A percentile compares a stretch with the other conserved stretches of the same genome.
These are phyloP conservation scores for Brachionus rubens DNA, from an alignment of 1,140 invertebrate species.

Conservation along the genomic window DNA sequence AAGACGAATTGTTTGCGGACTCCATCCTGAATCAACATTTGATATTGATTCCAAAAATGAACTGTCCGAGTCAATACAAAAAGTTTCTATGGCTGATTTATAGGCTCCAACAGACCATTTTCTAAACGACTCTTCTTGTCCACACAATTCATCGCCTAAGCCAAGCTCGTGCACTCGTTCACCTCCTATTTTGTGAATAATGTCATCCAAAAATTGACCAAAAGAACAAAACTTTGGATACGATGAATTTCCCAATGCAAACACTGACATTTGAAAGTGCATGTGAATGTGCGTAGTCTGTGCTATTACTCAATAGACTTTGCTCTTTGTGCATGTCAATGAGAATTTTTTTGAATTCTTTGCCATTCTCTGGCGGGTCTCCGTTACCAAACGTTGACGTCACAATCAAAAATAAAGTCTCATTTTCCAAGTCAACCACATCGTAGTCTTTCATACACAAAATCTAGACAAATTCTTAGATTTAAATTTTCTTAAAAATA, in stretches of 20 bases:
- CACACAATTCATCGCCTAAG: conserved; percentile 87
- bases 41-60: conserved; percentile 74
- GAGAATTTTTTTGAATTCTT: conserved; percentile 43
- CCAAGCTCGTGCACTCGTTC: conserved; percentile 76
- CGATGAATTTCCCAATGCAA: conserved; percentile 86
- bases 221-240: conserved; percentile 96
- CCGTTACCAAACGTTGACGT: conserved; percentile 94
- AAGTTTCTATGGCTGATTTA: conserved; percentile 80
- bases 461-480: conserved; percentile 69
- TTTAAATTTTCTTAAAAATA: no score
- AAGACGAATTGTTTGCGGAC: conserved; percentile 65
- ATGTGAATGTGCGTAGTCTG: not conserved
- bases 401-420: conserved; percentile 81
- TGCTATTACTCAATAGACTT: not conserved
- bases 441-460: conserved; percentile 86
- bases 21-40: conserved; percentile 72
- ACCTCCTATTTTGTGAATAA: conserved; percentile 81
- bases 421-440: conserved; percentile 85
- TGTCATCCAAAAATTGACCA: conserved; percentile 84
- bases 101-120: conserved; percentile 87
- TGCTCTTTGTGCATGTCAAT: conserved; percentile 31
- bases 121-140: conserved; percentile 87
- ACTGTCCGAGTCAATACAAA: conserved; percentile 82
- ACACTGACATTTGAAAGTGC: conserved; percentile 66
- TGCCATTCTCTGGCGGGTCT: conserved; percentile 89